Evolutionary conservation across 2,113 vertebrate genomes (phyloP), one percentile per base, ranked within the genome.

Genomic region (Oryzias woworae): DNA sequence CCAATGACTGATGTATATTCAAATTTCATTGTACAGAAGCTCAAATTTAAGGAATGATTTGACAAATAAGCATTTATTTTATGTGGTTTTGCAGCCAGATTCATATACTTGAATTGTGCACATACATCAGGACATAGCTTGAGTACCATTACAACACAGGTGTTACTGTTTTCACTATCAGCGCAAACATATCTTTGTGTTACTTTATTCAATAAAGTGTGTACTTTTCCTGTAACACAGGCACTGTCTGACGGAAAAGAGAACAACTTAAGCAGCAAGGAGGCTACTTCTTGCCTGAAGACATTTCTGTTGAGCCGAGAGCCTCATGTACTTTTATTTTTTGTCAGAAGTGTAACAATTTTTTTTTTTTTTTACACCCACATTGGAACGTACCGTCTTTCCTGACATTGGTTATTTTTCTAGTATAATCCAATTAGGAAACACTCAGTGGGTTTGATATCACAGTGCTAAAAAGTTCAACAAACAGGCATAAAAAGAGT

Each of bases 371-470:
- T 89, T 10, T 88, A 87, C 86, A 90, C 88, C 58, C 82, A 87
- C 84, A 89, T 82, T 80, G 78, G 87, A 77, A 84, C 78, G 88
- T 88, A 90, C 85, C 90, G 84, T 76, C 85, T 85, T 89, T 79
- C 66, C 84, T 83, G 87, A 79, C 80, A 73, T 75, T 58, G 66
- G 82, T 85, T 84, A 82, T 82, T 84, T 67, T 78, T 87, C 53
- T 69, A 71, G 72, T 82, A 83, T 89, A 86, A 89, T 92, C 85
- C 82, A 89, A 90, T 90, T 89, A 90, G 85, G 84, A 83, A 73
- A 90, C 85, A 87, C 73, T 84, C 85, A 81, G 81, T 86, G 83
- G 88, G 78, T 64, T 45, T 80, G 62, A 84, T 87, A 89, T 86
- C 78, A 70, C 71, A 81, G 73, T 77, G 82, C 87, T 85, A 77